phyloP scores from a whole-genome alignment of 2,888 invertebrate genomes.

The Alloplasta piceator region DNA sequence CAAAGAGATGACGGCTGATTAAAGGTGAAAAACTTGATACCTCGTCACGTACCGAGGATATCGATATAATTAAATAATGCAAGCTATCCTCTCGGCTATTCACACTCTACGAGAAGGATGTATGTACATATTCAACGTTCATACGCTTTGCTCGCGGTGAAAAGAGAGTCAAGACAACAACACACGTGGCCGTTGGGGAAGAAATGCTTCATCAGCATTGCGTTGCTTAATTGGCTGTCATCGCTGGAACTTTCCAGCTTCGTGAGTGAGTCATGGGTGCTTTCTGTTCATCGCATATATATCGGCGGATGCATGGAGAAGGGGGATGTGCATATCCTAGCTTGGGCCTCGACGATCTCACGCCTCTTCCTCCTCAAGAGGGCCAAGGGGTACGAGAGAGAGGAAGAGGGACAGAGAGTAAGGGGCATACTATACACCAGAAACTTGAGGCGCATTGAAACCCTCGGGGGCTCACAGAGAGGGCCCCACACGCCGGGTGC shows the following conservation, averaged over 20 bases:
- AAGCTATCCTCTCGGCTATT: neutral
- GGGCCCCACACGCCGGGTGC: constrained; percentile 55
- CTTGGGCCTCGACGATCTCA: constrained; percentile 48
- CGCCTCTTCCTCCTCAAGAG: constrained; percentile 44
- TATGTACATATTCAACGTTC: constrained; percentile 2
- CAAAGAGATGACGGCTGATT: too few species aligned
- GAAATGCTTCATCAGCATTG: constrained; percentile 47
- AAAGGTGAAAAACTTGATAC: too few species aligned
- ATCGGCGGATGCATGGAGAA: constrained; percentile 7
- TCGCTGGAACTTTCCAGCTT: constrained; percentile 52
- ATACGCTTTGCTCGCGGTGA: neutral
- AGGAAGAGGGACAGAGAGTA: constrained; percentile 23
- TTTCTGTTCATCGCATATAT: constrained; percentile 31
- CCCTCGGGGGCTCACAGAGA: constrained; percentile 50
- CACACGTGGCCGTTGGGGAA: constrained; percentile 5
- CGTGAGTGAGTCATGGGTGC: constrained; percentile 55
- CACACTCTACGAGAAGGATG: neutral
- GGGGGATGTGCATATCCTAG: constrained; percentile 38
- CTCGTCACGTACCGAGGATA: neutral
- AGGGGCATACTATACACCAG: constrained; percentile 33
- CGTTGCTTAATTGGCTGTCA: constrained; percentile 61
- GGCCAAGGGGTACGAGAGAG: constrained; percentile 14
- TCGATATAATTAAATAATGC: neutral
- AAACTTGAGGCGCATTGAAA: constrained; percentile 27
- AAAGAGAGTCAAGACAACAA: constrained; percentile 23